Base-by-base conservation (phyloP, 2,797 vertebrate species). In the Chromobotia macracanthus region DNA sequence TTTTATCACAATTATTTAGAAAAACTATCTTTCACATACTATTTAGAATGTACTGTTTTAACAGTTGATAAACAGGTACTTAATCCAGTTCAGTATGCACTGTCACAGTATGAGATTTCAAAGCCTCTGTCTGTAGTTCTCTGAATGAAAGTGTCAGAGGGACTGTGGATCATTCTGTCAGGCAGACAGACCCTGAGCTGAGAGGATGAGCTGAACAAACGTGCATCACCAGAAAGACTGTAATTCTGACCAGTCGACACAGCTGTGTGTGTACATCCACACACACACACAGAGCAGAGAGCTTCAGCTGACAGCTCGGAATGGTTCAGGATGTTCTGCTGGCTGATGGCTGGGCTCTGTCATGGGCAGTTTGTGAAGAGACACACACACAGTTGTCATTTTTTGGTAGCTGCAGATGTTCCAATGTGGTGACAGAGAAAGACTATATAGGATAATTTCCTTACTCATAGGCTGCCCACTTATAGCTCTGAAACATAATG, bases 111-210 rank as follows among this genome's bases (percentile, higher is more conserved):
- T 41, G 38, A 8, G 38, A 41, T 41, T 8, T 41, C 3, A 41
- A 41, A 41, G 38, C 38, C 38, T 41, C 38, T 6, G 2, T 78
- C 70, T 67, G 77, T 75, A 69, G 76, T 70, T 8, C 31, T 31
- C 5, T 51, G 81, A 79, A 23, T 74, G 63, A 73, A 28, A 10
- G 3, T 35, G 35, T 46, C 71, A 63, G 64, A 53, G 68, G 35
- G 58, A 51, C 9, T 28, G 38, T 65, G 73, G 83, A 87, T 88
- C 81, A 83, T 84, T 77, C 88, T 89, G 38, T 86, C 84, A 85
- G 76, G 63, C 78, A 72, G 84, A 88, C n/a, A n/a, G n/a, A 85
- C 74, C 86, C 84, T 77, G 56, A 46, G 72, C 76, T 79, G 81
- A 82, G 58, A 81, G 70, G 73, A 77, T 77, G 79, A 86, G 73